Conservation (phyloP, 1,140 invertebrate species). For the Augochlora pura region DNA sequence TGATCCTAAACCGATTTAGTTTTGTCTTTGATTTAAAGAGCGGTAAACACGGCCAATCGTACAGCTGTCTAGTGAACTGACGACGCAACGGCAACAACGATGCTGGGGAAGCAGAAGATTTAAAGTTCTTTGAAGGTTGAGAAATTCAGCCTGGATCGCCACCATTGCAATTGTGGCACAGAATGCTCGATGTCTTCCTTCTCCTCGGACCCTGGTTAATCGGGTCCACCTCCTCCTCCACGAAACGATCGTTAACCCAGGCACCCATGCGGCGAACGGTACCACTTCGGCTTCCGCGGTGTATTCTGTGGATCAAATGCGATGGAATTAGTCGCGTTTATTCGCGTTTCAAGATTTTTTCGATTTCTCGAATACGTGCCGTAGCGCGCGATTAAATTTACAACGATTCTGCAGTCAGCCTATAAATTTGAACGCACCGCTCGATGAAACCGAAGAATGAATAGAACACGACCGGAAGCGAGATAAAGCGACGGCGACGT, state of each 20-base stretch:
- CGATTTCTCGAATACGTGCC: too few species aligned
- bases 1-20: constrained; percentile 67
- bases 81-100: constrained; percentile 70
- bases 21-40: constrained; percentile 78
- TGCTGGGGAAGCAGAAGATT: constrained; percentile 51
- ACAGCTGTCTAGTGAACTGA: constrained; percentile 75
- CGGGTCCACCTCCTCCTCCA: constrained; percentile 73
- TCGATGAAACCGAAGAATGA: too few species aligned
- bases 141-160: constrained; percentile 47
- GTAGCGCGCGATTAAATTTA: too few species aligned
- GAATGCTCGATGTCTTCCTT: constrained; percentile 63
- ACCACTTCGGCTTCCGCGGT: constrained; percentile 69
- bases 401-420: too few species aligned
- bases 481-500: too few species aligned
- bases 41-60: constrained; percentile 76
- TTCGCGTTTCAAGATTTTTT: not conserved
- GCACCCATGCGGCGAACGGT: constrained; percentile 79
- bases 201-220: constrained; percentile 55
- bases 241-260: constrained; percentile 77
- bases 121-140: constrained; percentile 46
- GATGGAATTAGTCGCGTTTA: not conserved
- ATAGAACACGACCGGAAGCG: too few species aligned
- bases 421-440: too few species aligned
- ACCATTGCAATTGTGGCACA: constrained; percentile 64
- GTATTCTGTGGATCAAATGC: constrained; percentile 62